Percentiles rank a stretch among this genome's conserved stretches.
Conservation (phyloP, 2,888 invertebrate genomes). For the Eremobia ochroleuca region DNA sequence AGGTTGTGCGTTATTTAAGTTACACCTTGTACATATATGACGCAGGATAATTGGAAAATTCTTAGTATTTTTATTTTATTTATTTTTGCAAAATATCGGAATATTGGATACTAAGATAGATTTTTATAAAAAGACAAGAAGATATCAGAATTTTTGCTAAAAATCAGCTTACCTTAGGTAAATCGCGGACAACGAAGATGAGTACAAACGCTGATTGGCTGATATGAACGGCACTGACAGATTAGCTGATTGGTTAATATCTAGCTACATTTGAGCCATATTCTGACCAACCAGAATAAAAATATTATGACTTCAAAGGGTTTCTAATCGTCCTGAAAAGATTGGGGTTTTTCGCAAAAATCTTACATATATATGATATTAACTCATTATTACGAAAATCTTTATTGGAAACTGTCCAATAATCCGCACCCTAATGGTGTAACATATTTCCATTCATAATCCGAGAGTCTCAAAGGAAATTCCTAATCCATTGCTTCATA, state of each 20-base stretch:
- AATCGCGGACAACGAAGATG: background rate
- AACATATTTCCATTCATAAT: too few species aligned
- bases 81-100: background rate
- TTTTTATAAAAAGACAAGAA: background rate
- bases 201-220: background rate
- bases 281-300: background rate
- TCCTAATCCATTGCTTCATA: too few species aligned
- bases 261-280: background rate
- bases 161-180: background rate
- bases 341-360: background rate
- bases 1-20: too few species aligned
- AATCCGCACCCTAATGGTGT: background rate
- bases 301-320: background rate
- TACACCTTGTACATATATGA: too few species aligned
- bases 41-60: background rate
- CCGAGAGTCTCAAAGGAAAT: too few species aligned
- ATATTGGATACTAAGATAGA: background rate
- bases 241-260: background rate
- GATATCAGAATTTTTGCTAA: background rate
- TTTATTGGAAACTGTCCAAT: too few species aligned
- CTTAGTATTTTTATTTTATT: background rate
- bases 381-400: background rate
- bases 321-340: background rate
- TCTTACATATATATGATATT: background rate
- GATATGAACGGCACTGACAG: background rate